These are phyloP conservation scores for Romanogobio albipinnatus DNA, from an alignment of 2,113 vertebrate species.

Conservation along the genomic window DNA sequence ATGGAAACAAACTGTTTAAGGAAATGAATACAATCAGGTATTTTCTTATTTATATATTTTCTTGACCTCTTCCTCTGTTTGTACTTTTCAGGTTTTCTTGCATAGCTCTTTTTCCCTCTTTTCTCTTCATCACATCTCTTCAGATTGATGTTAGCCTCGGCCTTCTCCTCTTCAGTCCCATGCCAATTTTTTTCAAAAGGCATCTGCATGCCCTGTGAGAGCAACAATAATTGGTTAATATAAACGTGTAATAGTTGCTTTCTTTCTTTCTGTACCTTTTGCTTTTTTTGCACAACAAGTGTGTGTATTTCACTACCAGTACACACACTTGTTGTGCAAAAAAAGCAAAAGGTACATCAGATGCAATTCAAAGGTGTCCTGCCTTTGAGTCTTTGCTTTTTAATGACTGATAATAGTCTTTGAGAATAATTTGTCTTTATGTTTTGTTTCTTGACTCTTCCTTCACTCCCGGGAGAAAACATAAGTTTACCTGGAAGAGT, in stretches of 20 bases:
- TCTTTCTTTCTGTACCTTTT: no score
- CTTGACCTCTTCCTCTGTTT: background rate
- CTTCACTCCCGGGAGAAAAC: background rate
- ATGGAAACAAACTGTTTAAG: background rate
- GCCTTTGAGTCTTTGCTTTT: constrained; percentile 28
- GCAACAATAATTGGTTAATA: constrained; percentile 18
- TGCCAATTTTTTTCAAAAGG: constrained; percentile 7
- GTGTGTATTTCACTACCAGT: background rate
- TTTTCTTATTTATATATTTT: background rate
- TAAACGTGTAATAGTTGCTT: background rate
- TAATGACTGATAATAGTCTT: constrained; percentile 48
- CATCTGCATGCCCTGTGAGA: background rate
- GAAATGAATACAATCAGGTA: background rate
- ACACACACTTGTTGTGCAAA: constrained; percentile 17
- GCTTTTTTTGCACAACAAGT: no score
- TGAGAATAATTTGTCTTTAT: constrained; percentile 51
- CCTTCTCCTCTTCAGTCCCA: background rate
- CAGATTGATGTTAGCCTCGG: background rate
- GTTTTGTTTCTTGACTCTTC: background rate
- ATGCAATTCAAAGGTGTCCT: background rate
- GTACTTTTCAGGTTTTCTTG: background rate
- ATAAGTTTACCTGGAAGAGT: constrained; percentile 8
- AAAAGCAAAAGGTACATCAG: constrained; percentile 29
- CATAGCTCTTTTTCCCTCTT: background rate
- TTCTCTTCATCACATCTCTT: background rate